These are phyloP conservation scores for Thryonomys swinderianus DNA, from an alignment of 2,113 vertebrate genomes.

Conservation along the genomic window DNA sequence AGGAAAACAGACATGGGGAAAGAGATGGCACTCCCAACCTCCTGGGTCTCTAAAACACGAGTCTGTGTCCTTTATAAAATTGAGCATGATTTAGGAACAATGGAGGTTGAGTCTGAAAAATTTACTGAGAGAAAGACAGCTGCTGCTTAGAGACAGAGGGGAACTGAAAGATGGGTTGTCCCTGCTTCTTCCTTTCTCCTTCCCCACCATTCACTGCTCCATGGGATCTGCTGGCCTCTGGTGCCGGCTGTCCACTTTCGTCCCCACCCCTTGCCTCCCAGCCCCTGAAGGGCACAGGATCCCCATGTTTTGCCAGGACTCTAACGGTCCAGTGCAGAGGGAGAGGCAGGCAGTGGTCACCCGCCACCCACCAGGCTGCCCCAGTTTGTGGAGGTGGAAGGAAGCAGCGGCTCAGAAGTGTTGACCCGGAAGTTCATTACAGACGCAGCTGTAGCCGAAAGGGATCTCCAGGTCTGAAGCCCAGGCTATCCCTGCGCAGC, in stretches of 20 bases:
- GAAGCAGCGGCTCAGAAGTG: neutral
- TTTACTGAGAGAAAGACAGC: no score
- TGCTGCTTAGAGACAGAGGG: no score
- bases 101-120: no score
- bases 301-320: neutral
- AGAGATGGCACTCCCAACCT: no score
- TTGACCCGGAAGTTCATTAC: neutral
- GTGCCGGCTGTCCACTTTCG: constrained; percentile 53
- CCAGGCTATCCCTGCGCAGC: neutral
- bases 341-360: neutral
- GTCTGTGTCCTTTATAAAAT: no score
- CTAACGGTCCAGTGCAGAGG: neutral
- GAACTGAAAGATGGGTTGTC: no score
- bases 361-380: no score
- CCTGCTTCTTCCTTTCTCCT: no score
- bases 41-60: no score
- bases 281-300: neutral
- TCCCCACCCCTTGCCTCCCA: neutral
- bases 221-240: constrained; percentile 62
- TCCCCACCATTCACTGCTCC: constrained; percentile 52
- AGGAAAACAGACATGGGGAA: no score
- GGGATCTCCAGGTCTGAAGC: neutral
- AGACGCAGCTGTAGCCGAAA: neutral
- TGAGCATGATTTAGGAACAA: no score
- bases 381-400: neutral